Conservation (phyloP, 1,140 invertebrate species). For the Heliconius nattereri region DNA sequence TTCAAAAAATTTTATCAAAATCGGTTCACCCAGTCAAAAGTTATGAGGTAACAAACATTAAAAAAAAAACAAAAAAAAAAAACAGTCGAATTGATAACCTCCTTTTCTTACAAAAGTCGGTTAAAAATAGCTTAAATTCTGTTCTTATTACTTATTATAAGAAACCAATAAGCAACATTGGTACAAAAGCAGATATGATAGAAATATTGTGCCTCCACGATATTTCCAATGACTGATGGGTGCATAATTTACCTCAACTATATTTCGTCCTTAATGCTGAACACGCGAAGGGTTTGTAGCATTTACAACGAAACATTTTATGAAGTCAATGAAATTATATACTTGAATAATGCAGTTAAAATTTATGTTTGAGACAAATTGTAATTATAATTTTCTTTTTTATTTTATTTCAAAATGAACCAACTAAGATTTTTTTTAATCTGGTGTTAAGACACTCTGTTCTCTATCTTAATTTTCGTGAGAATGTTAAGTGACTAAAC, state of each 20-base stretch:
- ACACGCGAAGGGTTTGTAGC: constrained; percentile 26
- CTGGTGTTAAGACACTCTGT: too few species aligned
- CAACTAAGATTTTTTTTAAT: too few species aligned
- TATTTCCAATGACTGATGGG: constrained; percentile 33
- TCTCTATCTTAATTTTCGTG: too few species aligned
- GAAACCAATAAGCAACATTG: neutral
- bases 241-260: constrained; percentile 34
- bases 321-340: neutral
- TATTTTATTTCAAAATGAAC: too few species aligned
- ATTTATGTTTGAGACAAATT: neutral
- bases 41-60: too few species aligned
- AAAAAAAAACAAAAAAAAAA: too few species aligned
- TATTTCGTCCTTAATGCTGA: constrained; percentile 13
- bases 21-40: too few species aligned
- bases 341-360: neutral
- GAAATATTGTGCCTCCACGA: constrained; percentile 25
- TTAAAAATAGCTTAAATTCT: neutral
- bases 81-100: too few species aligned
- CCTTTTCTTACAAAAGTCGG: too few species aligned
- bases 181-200: neutral
- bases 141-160: neutral
- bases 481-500: too few species aligned
- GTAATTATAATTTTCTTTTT: neutral
- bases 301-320: neutral
- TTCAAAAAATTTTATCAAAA: too few species aligned